Evolutionary conservation across 1,140 invertebrate species (phyloP).

Genomic region (Portunus trituberculatus): DNA sequence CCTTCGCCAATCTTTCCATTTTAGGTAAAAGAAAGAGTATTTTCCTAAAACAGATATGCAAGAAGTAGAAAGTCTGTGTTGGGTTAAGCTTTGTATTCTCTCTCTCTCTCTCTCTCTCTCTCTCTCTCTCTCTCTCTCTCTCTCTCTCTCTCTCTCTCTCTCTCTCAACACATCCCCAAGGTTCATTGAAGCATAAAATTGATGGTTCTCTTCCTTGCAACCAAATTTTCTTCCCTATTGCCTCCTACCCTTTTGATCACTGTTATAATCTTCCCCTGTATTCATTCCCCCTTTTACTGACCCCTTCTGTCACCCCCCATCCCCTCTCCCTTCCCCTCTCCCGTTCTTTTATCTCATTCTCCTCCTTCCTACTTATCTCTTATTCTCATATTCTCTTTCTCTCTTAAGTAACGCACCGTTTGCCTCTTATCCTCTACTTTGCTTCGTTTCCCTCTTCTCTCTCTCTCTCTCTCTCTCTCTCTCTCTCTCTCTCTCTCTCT

Average conservation of each 20-base stretch:
- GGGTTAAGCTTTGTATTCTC: neutral
- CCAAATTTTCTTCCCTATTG: constrained; percentile 14
- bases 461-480: too few relatives aligned
- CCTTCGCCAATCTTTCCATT: too few relatives aligned
- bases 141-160: constrained; percentile 20
- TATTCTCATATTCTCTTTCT: too few relatives aligned
- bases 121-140: constrained; percentile 20
- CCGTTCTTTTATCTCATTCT: neutral
- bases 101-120: constrained; percentile 20
- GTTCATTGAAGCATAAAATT: constrained; percentile 2
- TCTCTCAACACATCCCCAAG: neutral
- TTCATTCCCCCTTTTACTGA: neutral
- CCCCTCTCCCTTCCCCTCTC: neutral
- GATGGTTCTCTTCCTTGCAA: constrained; percentile 12
- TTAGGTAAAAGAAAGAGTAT: too few relatives aligned
- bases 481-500: too few relatives aligned
- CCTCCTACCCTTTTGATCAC: neutral
- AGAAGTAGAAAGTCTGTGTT: too few relatives aligned
- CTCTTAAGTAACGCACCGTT: too few relatives aligned
- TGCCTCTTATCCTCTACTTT: too few relatives aligned
- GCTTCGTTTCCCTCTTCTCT: too few relatives aligned
- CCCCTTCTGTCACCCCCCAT: neutral
- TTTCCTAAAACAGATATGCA: too few relatives aligned
- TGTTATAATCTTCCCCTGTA: neutral
- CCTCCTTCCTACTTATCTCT: neutral